Evolutionary conservation across 2,888 invertebrate genomes (phyloP).

Genomic region (Lissonota sp.): DNA sequence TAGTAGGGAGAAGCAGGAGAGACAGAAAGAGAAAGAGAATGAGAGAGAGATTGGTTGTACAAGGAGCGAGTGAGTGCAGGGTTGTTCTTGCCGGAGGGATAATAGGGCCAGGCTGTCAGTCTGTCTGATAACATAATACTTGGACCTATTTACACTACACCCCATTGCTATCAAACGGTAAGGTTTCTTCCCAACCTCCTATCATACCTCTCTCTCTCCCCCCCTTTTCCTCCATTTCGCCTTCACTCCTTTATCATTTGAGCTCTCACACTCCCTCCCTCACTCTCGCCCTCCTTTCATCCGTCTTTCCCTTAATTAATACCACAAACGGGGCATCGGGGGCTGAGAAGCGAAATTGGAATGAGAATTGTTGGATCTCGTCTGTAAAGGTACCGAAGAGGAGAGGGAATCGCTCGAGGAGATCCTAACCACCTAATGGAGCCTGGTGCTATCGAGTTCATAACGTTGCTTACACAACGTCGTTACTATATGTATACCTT

Average conservation of each 20-base stretch:
- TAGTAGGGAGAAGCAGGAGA: conserved; percentile 14
- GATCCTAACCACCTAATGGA: conserved; percentile 72
- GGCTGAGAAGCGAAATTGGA: conserved; percentile 52
- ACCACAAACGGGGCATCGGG: conserved; percentile 67
- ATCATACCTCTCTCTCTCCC: conserved; percentile 14
- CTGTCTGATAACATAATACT: conserved; percentile 77
- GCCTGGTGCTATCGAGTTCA: conserved; percentile 70
- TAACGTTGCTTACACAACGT: conserved; percentile 66
- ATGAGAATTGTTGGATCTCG: conserved; percentile 51
- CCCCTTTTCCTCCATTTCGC: conserved; percentile 6
- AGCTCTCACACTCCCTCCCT: conserved; percentile 8
- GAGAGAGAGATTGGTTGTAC: not conserved
- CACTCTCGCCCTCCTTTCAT: conserved; percentile 53
- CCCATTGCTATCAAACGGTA: conserved; percentile 62
- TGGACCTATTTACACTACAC: conserved; percentile 76
- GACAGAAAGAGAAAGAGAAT: conserved; percentile 36
- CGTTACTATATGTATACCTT: not conserved
- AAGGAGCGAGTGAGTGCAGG: conserved; percentile 55
- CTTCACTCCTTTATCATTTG: conserved; percentile 1
- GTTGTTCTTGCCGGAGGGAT: conserved; percentile 75
- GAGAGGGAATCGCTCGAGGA: conserved; percentile 58
- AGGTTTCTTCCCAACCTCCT: conserved; percentile 22
- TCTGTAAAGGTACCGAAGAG: conserved; percentile 30
- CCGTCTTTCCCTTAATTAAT: conserved; percentile 76
- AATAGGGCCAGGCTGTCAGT: conserved; percentile 77